Evolutionary conservation across 2,797 vertebrate species (phyloP), one percentile per base, ranked within the genome.

Genomic region (Carapus acus): DNA sequence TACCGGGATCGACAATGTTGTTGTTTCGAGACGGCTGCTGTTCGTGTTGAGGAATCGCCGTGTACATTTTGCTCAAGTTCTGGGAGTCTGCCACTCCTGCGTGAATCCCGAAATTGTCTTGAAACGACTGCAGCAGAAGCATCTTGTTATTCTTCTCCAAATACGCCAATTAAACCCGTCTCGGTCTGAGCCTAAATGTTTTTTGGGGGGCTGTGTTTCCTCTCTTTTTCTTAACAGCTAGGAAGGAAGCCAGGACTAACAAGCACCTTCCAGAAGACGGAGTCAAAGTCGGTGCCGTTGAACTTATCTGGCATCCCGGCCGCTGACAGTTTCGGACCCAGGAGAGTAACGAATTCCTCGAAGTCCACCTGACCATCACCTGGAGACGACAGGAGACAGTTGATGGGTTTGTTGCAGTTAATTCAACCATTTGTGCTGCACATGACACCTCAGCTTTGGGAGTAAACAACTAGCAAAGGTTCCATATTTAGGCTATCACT

Each of bases 351-450:
- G 37, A 98, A 98, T 81, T 98, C 96, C 71, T 98, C 96, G 13
- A 98, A 98, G 83, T 98, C 94, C 83, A 98, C 96, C 78, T 96
- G 95, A 22, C 96, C 95, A 0, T 98, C 95, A 1, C 96, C 96
- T 98, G 81, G 0, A 49, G 52, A 47, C 9, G 45, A 54, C 12
- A 62, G 18, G 52, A 49, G 31, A 34, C 22, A 65, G 53, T 49
- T 43, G 23, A 14, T 15, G n/a, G 18, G 22, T 54, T 54, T 41
- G 38, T 31, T 45, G 18, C 17, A 1, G 17, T 33, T 34, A 19
- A 17, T 7, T 48, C 58, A 23, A 19, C 8, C 12, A 19, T 22
- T 21, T 39, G 31, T 19, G 12, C 8, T 29, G 5, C 17, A 43
- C 3, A 17, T 1, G 18, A 29, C 6, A 20, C 40, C 43, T 27